Evolutionary conservation across 1,140 invertebrate species (phyloP).

Genomic region (Mactra quadrangularis): DNA sequence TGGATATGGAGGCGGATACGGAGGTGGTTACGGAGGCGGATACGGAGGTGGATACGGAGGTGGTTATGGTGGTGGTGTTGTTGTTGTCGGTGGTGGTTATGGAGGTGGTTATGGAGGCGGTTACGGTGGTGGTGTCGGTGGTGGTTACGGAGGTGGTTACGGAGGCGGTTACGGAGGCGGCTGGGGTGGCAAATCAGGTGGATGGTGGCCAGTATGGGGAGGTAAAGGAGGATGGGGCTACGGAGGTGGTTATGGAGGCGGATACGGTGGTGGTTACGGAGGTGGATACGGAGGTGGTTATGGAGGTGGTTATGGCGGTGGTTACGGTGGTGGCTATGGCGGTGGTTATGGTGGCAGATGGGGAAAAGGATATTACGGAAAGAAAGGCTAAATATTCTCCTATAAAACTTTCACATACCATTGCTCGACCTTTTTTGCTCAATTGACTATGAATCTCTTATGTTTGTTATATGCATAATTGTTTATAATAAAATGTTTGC

Average conservation of each 20-base stretch:
- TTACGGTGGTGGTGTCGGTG: background rate
- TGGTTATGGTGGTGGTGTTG: no score
- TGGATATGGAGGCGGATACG: no score
- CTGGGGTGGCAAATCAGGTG: background rate
- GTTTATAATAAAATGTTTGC: no score
- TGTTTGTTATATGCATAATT: no score
- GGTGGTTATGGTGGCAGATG: background rate
- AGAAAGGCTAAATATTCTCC: no score
- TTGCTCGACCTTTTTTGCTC: no score
- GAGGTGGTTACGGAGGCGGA: no score
- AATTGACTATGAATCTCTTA: no score
- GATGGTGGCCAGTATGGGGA: background rate
- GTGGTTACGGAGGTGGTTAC: background rate
- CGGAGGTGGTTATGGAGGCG: background rate
- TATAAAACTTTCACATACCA: no score
- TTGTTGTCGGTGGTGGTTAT: no score
- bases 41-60: no score
- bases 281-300: background rate
- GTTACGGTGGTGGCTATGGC: background rate
- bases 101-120: background rate
- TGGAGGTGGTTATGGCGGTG: background rate
- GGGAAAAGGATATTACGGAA: no score
- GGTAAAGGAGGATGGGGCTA: background rate
- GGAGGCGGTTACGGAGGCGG: background rate
- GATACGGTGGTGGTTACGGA: background rate